phyloP scores from a whole-genome alignment of 2,797 vertebrate genomes.

The Phrynocephalus guinanensis region DNA sequence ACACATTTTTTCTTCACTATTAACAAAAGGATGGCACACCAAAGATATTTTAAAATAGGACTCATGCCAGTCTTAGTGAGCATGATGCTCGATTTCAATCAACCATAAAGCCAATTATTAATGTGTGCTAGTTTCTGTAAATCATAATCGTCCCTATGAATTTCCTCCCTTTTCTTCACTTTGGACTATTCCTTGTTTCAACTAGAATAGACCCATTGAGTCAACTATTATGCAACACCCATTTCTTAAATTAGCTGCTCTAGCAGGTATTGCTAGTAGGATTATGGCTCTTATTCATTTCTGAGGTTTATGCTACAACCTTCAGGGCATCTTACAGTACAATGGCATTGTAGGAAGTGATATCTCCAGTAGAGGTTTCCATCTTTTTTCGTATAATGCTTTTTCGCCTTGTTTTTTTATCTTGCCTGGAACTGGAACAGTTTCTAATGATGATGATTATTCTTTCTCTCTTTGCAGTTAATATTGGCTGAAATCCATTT shows the following conservation, averaged over 20 bases:
- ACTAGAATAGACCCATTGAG: too few relatives aligned
- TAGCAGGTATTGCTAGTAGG: too few relatives aligned
- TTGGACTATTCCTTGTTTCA: too few relatives aligned
- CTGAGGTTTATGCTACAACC: background rate
- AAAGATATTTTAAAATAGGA: background rate
- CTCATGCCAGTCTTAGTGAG: background rate
- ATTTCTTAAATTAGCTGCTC: too few relatives aligned
- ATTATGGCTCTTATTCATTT: background rate
- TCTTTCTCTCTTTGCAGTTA: too few relatives aligned
- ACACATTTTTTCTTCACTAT: background rate
- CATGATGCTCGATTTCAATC: background rate
- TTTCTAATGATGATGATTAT: background rate
- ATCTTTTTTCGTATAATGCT: background rate
- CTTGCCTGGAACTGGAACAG: background rate
- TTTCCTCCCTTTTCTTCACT: background rate
- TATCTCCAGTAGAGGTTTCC: background rate
- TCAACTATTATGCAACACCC: too few relatives aligned
- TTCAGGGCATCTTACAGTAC: background rate
- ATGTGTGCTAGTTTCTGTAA: background rate
- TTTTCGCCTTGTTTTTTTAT: background rate
- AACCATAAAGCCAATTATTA: background rate
- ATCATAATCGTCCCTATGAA: background rate
- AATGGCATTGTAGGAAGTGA: background rate
- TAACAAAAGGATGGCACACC: background rate
- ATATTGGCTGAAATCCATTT: too few relatives aligned